A percentile compares a stretch with the other conserved stretches of the same genome.
These are phyloP conservation scores for Campylomormyrus tamandua DNA, from an alignment of 2,113 vertebrate species.

Conservation along the genomic window DNA sequence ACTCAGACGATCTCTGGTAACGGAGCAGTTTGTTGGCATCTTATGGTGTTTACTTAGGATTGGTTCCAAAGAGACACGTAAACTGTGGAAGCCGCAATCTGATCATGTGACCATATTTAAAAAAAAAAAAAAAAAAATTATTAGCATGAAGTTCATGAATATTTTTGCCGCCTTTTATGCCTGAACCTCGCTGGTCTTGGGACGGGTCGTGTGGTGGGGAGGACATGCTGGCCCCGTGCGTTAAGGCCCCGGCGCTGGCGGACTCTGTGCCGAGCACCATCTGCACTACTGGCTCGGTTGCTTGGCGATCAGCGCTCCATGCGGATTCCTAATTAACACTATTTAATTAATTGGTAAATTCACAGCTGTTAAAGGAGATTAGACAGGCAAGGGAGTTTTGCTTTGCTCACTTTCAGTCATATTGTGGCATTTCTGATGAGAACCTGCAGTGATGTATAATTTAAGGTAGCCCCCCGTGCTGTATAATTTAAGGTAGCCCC, in stretches of 20 bases:
- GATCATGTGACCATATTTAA: not conserved
- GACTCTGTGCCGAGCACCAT: not conserved
- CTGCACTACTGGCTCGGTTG: not conserved
- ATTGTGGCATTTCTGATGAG: not conserved
- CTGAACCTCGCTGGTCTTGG: not conserved
- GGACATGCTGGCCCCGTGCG: not conserved
- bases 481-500: not conserved
- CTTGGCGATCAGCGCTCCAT: not conserved
- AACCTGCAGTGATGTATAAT: not conserved
- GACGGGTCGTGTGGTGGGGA: not conserved
- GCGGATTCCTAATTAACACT: not conserved
- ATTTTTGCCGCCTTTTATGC: not conserved
- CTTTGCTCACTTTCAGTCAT: not conserved
- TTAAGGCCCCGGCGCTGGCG: not conserved
- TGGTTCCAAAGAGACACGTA: not conserved
- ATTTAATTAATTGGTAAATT: conserved; percentile 2
- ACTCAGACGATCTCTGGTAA: not conserved
- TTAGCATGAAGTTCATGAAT: not conserved
- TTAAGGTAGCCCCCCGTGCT: not conserved
- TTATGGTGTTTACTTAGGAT: not conserved
- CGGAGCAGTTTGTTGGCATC: not conserved
- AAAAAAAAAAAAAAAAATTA: not conserved
- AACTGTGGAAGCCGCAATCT: not conserved
- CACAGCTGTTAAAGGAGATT: not conserved
- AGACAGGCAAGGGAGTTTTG: not conserved